A percentile compares a stretch with the other conserved stretches of the same genome.
Conservation (phyloP, 2,113 vertebrate genomes). For the Pomatorhinus ruficollis region DNA sequence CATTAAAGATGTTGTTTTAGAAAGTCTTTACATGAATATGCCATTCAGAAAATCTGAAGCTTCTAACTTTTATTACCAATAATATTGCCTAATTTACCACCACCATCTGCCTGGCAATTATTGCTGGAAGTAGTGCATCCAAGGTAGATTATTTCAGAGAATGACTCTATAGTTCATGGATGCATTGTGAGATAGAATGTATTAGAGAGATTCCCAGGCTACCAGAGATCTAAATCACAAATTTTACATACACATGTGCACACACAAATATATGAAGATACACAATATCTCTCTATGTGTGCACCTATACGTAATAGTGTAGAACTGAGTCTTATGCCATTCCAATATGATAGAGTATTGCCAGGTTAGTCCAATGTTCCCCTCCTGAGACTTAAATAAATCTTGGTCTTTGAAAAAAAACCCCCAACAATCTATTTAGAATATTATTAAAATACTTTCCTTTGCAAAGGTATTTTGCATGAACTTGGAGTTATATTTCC, state of each 20-base stretch:
- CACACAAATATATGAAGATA: background rate
- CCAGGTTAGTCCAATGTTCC: background rate
- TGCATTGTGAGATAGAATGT: background rate
- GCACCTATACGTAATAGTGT: background rate
- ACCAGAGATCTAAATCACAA: background rate
- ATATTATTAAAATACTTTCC: background rate
- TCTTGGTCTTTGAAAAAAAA: background rate
- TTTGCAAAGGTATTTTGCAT: background rate
- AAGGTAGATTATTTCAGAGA: slow-evolving; percentile 22
- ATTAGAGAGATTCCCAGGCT: background rate
- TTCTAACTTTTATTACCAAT: slow-evolving; percentile 53
- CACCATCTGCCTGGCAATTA: slow-evolving; percentile 40
- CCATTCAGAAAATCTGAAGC: slow-evolving; percentile 31
- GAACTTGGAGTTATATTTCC: background rate
- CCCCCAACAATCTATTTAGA: background rate
- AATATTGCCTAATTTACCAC: slow-evolving; percentile 53
- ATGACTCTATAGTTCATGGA: background rate
- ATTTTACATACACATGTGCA: background rate
- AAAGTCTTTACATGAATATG: background rate
- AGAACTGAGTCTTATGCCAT: background rate
- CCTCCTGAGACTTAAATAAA: background rate
- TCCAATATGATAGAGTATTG: background rate
- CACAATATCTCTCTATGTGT: background rate
- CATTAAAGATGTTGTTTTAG: slow-evolving; percentile 11
- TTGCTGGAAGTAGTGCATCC: slow-evolving; percentile 2